Percentiles rank a stretch among this genome's conserved stretches.
phyloP scores from a whole-genome alignment of 2,888 invertebrate genomes.

The Sturmia bella region DNA sequence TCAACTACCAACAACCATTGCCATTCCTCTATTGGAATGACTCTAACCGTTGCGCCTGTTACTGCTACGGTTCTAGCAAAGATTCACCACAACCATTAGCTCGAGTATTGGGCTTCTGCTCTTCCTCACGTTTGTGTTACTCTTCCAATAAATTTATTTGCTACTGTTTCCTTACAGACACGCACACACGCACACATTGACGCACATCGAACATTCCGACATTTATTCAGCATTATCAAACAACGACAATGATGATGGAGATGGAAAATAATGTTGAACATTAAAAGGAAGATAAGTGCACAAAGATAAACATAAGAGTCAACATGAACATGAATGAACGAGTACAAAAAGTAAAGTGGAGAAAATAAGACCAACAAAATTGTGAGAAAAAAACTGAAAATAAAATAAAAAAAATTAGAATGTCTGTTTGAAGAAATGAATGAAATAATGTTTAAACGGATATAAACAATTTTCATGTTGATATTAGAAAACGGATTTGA shows the following conservation, averaged over 20 bases:
- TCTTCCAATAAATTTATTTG: slow-evolving; percentile 36
- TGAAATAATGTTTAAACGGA: slow-evolving; percentile 67
- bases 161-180: neutral
- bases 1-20: slow-evolving; percentile 18
- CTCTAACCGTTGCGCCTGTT: neutral
- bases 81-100: slow-evolving; percentile 57
- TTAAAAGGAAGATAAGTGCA: slow-evolving; percentile 67
- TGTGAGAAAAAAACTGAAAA: neutral
- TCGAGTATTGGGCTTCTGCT: slow-evolving; percentile 10
- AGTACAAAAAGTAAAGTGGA: slow-evolving; percentile 11
- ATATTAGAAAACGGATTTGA: slow-evolving; percentile 70
- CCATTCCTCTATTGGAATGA: neutral
- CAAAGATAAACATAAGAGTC: slow-evolving; percentile 65
- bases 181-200: neutral
- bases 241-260: slow-evolving; percentile 47
- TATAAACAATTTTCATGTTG: slow-evolving; percentile 72
- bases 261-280: slow-evolving; percentile 67
- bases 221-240: slow-evolving; percentile 58
- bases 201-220: slow-evolving; percentile 3
- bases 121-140: slow-evolving; percentile 3
- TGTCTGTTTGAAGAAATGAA: slow-evolving; percentile 45
- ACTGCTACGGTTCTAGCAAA: slow-evolving; percentile 15
- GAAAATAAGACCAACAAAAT: slow-evolving; percentile 17
- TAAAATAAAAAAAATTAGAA: slow-evolving; percentile 13
- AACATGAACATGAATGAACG: slow-evolving; percentile 59